Conservation (phyloP, 2,797 vertebrate genomes). For the Coluber constrictor region DNA sequence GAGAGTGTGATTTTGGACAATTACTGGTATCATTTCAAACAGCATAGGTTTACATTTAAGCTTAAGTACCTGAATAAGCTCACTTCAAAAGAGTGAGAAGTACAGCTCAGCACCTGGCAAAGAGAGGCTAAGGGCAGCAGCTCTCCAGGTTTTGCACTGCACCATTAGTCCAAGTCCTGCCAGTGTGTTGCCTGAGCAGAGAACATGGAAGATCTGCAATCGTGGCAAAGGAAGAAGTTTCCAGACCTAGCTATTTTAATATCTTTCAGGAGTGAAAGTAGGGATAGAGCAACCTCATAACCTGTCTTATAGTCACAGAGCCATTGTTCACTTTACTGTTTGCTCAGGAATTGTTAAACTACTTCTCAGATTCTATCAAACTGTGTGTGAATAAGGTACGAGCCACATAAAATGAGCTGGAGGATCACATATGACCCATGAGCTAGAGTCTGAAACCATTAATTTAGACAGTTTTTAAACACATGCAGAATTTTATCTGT, state of each 20-base stretch:
- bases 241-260: background rate
- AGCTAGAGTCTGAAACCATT: too few species aligned
- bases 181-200: background rate
- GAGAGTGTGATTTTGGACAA: background rate
- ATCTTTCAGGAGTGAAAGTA: background rate
- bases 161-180: background rate
- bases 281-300: background rate
- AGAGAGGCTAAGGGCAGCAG: background rate
- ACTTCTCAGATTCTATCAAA: background rate
- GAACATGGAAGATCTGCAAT: background rate
- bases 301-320: background rate
- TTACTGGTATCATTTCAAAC: background rate
- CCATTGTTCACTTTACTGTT: background rate
- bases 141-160: background rate
- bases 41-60: background rate
- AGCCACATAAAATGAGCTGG: background rate
- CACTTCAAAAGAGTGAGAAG: background rate
- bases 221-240: background rate
- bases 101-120: background rate
- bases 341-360: background rate
- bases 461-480: background rate
- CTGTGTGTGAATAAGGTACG: background rate
- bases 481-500: background rate
- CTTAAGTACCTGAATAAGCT: background rate
- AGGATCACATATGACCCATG: background rate